Evolutionary conservation across 1,140 invertebrate genomes (phyloP), one percentile per base, ranked within the genome.

Genomic region (Drusus annulatus): DNA sequence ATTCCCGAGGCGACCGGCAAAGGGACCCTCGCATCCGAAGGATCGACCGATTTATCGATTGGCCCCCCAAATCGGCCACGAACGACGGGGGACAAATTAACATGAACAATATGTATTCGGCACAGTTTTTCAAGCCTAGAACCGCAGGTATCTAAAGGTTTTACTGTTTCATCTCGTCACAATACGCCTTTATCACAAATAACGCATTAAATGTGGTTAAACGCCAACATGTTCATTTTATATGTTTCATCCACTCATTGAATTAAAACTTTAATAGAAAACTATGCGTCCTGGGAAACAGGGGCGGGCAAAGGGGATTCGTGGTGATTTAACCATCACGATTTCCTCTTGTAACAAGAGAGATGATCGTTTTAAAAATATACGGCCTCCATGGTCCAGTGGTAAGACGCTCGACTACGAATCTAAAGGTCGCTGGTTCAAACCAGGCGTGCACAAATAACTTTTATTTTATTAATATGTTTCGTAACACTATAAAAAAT

Each of bases 11-110:
- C 73, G 73, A 78, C 58, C 52, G 82, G 52, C 73, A 78, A 19
- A 71, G 50, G 51, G 80, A 83, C 52, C 79, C 78, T n/a, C 36
- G 62, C 58, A 63, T 79, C 31, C 78, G 80, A 81, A 80, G 82
- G 78, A 81, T 77, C 82, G 80, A 83, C 82, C 80, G 78, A 73
- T 23, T 54, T 50, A 83, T 83, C 58, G 79, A 83, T 25, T 83
- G 82, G 82, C 82, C 82, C 17, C 82, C 82, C n/a, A 83, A 80
- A 45, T 6, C 31, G 0, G 7, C 56, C 7, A 52, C 31, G 28
- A 31, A 60, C 19, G 25, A 56, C 45, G 76, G 36, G 15, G 63
- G 71, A 36, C 82, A 81, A 63, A 76, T 79, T 36, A 83, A 76
- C 51, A 80, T 80, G 82, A 83, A 81, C 58, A 83, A 79, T 80